Base-by-base conservation (phyloP, 2,888 invertebrate species). In the Icerya purchasi region DNA sequence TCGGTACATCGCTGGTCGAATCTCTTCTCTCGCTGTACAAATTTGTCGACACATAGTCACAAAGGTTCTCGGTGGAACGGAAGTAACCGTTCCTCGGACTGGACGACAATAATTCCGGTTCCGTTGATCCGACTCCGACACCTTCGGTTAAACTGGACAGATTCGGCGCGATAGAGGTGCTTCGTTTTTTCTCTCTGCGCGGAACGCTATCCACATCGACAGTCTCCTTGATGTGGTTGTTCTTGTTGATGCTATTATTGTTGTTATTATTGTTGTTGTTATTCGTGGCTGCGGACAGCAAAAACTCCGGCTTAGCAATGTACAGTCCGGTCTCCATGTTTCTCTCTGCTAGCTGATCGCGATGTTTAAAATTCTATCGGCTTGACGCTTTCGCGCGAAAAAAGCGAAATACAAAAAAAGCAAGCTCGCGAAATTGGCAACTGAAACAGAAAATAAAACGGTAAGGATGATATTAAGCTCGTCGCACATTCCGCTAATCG, bases 1-100 rank as follows among this genome's bases (percentile, higher is more conserved):
- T 70, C 36, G 36, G 14, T 67, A 69, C 75, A 69, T 68, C 75
- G 66, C 49, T 70, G 72, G 63, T 71, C 36, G 36, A 36, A 36
- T 36, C 36, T 36, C 36, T 36, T 14, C 36, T 36, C 5, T 14
- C 14, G 36, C 36, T 36, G 14, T 14, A 8, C 5, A 5, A 5
- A 14, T 14, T 36, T 14, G 36, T 36, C 62, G 63, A 60, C 55
- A 65, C 62, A 61, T 64, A 62, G 55, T 62, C 59, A 53, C 63
- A 57, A 19, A 62, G 54, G 54, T 63, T 59, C 49, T 62, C 61
- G 21, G 60, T 53, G 53, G 54, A 56, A 49, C 54, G 57, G 36
- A 63, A 20, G 55, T 60, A 50, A 53, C 58, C 55, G 24, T 57
- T 53, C 14, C 52, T 50, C 56, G 22, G 62, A 55, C 61, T 36